These are phyloP conservation scores for Stenurella melanura DNA, from an alignment of 2,888 invertebrate species.

Conservation along the genomic window DNA sequence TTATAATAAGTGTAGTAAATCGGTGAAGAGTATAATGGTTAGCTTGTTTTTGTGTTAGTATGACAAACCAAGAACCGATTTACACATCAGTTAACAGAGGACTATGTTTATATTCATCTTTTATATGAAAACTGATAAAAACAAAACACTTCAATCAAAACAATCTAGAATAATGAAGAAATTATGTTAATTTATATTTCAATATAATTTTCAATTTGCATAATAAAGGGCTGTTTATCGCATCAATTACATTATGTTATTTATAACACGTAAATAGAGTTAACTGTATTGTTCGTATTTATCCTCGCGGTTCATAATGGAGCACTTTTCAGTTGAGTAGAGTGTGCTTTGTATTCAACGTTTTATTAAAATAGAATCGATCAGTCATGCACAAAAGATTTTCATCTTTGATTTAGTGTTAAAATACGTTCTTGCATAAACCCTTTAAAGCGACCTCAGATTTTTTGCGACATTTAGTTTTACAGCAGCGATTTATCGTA, in stretches of 20 bases:
- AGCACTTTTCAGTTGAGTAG: conserved; percentile 9
- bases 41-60: too few species aligned
- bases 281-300: conserved; percentile 7
- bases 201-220: background rate
- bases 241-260: conserved; percentile 8
- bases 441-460: background rate
- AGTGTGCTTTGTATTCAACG: background rate
- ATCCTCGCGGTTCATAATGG: conserved; percentile 6
- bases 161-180: background rate
- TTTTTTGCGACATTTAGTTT: too few species aligned
- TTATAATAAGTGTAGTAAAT: too few species aligned
- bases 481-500: too few species aligned
- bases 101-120: too few species aligned
- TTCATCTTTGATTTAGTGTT: background rate
- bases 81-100: too few species aligned
- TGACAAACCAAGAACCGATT: too few species aligned
- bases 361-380: conserved; percentile 13
- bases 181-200: background rate
- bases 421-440: background rate
- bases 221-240: background rate
- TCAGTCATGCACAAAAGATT: conserved; percentile 8
- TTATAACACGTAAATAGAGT: background rate
- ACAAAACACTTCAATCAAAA: background rate
- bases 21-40: too few species aligned
- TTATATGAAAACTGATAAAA: background rate